Percentiles rank a stretch among this genome's conserved stretches.
phyloP scores from a whole-genome alignment of 2,888 invertebrate species.

The Ochlodes sylvanus region DNA sequence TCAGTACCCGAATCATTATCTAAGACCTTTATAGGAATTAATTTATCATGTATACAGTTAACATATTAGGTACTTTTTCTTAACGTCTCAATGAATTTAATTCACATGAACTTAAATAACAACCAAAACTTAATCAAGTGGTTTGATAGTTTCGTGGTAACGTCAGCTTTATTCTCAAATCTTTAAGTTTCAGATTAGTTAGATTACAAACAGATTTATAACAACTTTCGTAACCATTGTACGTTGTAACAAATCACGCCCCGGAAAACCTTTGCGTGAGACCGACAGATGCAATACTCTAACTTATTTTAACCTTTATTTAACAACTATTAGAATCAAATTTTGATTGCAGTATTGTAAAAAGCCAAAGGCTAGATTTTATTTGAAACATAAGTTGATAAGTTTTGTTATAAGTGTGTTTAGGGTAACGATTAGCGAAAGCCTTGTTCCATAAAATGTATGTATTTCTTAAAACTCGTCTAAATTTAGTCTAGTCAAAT shows the following conservation, averaged over 20 bases:
- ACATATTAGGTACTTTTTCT: background rate
- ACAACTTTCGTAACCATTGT: slow-evolving; percentile 35
- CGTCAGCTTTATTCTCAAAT: slow-evolving; percentile 24
- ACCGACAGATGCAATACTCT: slow-evolving; percentile 10
- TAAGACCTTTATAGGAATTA: no score
- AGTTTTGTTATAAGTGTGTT: slow-evolving; percentile 21
- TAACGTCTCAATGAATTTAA: background rate
- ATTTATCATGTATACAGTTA: no score
- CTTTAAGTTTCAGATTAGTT: slow-evolving; percentile 32
- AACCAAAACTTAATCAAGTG: background rate
- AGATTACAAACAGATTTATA: slow-evolving; percentile 34
- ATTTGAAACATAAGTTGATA: slow-evolving; percentile 23
- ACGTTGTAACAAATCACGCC: slow-evolving; percentile 33
- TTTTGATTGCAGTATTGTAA: background rate
- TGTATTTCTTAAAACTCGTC: background rate
- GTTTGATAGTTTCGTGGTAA: slow-evolving; percentile 13
- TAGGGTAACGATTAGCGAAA: slow-evolving; percentile 19
- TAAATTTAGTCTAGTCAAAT: no score
- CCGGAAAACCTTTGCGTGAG: slow-evolving; percentile 34
- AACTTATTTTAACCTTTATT: background rate
- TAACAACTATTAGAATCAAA: background rate
- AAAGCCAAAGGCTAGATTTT: slow-evolving; percentile 4
- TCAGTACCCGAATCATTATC: no score
- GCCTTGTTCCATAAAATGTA: background rate
- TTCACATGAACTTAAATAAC: background rate